Conservation (phyloP, 1,140 invertebrate genomes). For the Drosophila dunni region DNA sequence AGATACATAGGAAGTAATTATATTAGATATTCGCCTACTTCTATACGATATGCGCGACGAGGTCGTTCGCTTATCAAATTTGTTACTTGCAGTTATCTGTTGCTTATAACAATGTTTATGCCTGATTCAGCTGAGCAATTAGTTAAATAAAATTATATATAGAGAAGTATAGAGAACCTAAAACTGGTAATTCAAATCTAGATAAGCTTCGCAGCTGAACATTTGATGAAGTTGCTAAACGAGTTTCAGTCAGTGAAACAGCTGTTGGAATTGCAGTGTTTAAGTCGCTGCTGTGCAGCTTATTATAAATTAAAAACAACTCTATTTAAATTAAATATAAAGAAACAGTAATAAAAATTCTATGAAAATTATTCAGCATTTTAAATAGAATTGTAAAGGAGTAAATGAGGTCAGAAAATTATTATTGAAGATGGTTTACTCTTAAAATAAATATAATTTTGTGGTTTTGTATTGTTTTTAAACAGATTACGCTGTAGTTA, state of each 20-base stretch:
- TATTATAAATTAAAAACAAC: background rate
- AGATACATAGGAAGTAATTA: constrained; percentile 4
- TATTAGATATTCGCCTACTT: constrained; percentile 23
- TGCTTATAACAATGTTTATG: constrained; percentile 8
- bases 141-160: constrained; percentile 15
- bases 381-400: no score
- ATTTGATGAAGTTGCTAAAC: constrained; percentile 19
- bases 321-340: background rate
- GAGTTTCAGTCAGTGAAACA: constrained; percentile 20
- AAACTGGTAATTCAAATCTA: constrained; percentile 15
- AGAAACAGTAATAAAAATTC: no score
- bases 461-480: background rate
- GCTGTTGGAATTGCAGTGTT: constrained; percentile 8
- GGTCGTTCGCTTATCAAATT: constrained; percentile 37
- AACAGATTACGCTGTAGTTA: no score
- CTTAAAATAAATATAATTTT: no score
- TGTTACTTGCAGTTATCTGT: constrained; percentile 29
- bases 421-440: no score
- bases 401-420: no score
- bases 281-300: background rate
- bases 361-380: no score
- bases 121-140: constrained; percentile 9
- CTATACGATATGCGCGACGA: constrained; percentile 33
- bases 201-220: constrained; percentile 32
- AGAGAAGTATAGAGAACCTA: constrained; percentile 9